A percentile compares a stretch with the other conserved stretches of the same genome.
Evolutionary conservation across 2,797 vertebrate genomes (phyloP).

Genomic region (Strix occidentalis): DNA sequence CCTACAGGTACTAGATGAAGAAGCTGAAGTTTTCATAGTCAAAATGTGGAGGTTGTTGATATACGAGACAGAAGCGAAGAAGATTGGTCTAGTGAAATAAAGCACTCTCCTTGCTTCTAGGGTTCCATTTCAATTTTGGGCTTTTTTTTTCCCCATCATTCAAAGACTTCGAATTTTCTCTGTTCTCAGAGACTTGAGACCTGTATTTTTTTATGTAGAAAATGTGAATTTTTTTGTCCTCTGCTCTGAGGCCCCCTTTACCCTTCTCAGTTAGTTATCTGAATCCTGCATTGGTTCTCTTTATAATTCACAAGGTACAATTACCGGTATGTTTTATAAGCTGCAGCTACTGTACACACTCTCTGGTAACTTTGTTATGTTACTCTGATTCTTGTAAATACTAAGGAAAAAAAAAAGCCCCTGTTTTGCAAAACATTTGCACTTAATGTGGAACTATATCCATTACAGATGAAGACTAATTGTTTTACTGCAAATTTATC

Average conservation of each 20-base stretch:
- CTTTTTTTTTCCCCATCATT: conserved; percentile 16
- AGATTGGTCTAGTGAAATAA: conserved; percentile 98
- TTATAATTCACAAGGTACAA: conserved; percentile 77
- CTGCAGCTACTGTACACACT: conserved; percentile 80
- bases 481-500: conserved; percentile 65
- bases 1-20: conserved; percentile 94
- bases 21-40: conserved; percentile 99
- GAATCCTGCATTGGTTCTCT: conserved; percentile 72
- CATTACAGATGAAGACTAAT: conserved; percentile 63
- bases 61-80: conserved; percentile 99
- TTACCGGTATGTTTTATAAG: conserved; percentile 82
- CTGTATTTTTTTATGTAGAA: conserved; percentile 84
- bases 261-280: conserved; percentile 71
- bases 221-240: conserved; percentile 80
- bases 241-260: conserved; percentile 63
- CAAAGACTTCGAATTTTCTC: conserved; percentile 76
- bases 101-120: conserved; percentile 69
- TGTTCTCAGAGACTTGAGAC: conserved; percentile 79
- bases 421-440: conserved; percentile 75
- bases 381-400: conserved; percentile 81
- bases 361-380: conserved; percentile 79
- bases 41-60: conserved; percentile 99
- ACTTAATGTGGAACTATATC: conserved; percentile 76
- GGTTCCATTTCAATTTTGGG: conserved; percentile 73
- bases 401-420: conserved; percentile 60